Percentiles rank a stretch among this genome's conserved stretches.
Conservation (phyloP, 2,113 vertebrate genomes). For the Mastomys coucha region DNA sequence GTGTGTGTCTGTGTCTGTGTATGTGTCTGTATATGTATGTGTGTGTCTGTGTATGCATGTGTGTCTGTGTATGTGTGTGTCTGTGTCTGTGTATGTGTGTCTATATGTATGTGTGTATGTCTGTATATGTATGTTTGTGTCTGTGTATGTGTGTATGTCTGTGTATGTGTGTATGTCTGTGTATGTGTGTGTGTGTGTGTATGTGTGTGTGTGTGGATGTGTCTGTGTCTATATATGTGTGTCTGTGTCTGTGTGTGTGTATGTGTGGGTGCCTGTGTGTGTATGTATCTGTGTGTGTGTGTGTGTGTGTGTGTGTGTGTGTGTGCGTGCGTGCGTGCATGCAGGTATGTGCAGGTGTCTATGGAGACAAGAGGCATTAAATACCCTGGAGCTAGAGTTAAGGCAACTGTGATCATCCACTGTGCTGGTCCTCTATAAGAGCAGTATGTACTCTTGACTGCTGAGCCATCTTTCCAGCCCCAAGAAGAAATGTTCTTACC, state of each 20-base stretch:
- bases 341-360: background rate
- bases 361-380: background rate
- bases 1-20: too few species aligned
- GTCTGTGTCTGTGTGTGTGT: too few species aligned
- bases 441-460: background rate
- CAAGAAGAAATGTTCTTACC: background rate
- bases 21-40: too few species aligned
- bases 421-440: background rate
- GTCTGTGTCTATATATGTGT: too few species aligned
- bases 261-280: too few species aligned
- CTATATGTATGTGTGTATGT: accelerated
- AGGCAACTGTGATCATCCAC: background rate
- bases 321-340: accelerated
- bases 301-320: too few species aligned
- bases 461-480: background rate
- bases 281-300: too few species aligned
- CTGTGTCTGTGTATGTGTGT: background rate
- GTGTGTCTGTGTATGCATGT: accelerated
- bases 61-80: background rate
- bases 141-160: background rate
- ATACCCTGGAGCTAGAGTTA: background rate
- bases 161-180: background rate
- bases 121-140: too few species aligned
- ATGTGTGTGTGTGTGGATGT: too few species aligned
- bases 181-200: background rate